A percentile compares a stretch with the other conserved stretches of the same genome.
These are phyloP conservation scores for Acipenser ruthenus DNA, from an alignment of 2,797 vertebrate genomes.

Conservation along the genomic window DNA sequence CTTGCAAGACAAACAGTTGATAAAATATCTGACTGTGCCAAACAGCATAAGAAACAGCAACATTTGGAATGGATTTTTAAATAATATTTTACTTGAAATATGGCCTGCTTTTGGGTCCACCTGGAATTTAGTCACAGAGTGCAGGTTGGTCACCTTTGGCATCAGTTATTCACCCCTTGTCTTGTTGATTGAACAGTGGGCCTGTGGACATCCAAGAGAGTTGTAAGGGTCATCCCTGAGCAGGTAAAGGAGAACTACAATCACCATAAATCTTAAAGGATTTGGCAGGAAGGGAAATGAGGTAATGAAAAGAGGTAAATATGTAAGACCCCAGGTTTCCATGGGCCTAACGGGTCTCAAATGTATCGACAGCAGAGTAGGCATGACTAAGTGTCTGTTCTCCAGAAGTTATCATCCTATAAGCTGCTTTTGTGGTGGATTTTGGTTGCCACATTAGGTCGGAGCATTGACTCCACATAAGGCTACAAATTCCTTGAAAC, in stretches of 20 bases:
- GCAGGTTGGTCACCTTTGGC: too few species aligned
- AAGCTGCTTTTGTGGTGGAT: background rate
- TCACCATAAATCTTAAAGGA: slow-evolving; percentile 13
- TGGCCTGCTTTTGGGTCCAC: too few species aligned
- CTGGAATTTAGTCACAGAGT: too few species aligned
- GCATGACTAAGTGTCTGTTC: background rate
- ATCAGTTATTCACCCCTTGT: background rate
- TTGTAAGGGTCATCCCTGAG: slow-evolving; percentile 4
- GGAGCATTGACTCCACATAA: slow-evolving; percentile 21
- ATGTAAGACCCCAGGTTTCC: slow-evolving; percentile 8
- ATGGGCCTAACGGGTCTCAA: background rate
- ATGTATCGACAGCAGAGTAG: background rate
- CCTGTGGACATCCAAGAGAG: background rate
- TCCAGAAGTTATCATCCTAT: background rate
- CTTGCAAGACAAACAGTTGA: too few species aligned
- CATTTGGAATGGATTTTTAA: too few species aligned
- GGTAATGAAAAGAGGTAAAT: background rate
- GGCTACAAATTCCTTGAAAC: background rate
- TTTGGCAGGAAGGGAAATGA: slow-evolving; percentile 9
- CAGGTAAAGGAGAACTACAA: background rate
- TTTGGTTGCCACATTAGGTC: slow-evolving; percentile 1
- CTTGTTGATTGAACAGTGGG: background rate
- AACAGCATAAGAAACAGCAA: too few species aligned
- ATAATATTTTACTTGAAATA: too few species aligned
- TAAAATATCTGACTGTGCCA: too few species aligned